Conservation (phyloP, 64 coral and sea anemone genomes). For the Trachythela sp. region DNA sequence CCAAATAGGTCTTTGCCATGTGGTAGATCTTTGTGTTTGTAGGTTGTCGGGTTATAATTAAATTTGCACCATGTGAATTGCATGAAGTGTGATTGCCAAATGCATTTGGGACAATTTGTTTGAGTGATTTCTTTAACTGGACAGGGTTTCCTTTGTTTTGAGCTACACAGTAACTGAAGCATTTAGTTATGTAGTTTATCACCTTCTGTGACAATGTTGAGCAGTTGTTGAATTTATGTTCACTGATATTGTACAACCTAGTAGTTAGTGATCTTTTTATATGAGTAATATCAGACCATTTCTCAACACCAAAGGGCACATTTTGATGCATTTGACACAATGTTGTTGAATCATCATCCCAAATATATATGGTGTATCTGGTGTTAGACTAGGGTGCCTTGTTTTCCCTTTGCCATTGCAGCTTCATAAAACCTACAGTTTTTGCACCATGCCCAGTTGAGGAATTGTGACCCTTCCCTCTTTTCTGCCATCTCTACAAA, state of each 20-base stretch:
- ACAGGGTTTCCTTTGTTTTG: too few species aligned
- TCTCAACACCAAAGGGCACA: conserved; percentile 25
- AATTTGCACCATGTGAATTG: neutral
- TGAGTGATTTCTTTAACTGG: neutral
- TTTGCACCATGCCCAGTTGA: conserved; percentile 48
- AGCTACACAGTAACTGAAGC: too few species aligned
- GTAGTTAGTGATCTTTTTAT: conserved; percentile 41
- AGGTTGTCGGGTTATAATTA: neutral
- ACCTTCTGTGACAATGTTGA: neutral
- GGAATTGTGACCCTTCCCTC: conserved; percentile 49
- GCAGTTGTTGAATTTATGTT: conserved; percentile 21
- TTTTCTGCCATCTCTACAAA: conserved; percentile 60
- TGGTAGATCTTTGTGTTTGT: conserved; percentile 9
- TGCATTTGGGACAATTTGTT: neutral
- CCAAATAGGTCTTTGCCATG: too few species aligned
- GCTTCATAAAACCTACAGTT: conserved; percentile 36
- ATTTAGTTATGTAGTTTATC: too few species aligned
- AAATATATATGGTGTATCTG: conserved; percentile 56
- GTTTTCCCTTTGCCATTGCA: conserved; percentile 37
- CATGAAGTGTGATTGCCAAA: conserved; percentile 22
- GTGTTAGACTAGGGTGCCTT: conserved; percentile 35
- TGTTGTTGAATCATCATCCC: conserved; percentile 77
- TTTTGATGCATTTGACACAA: conserved; percentile 36
- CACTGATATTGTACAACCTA: conserved; percentile 28
- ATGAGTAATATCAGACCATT: conserved; percentile 33